phyloP scores from a whole-genome alignment of 2,888 invertebrate genomes.

The Falcaria lacertinaria region DNA sequence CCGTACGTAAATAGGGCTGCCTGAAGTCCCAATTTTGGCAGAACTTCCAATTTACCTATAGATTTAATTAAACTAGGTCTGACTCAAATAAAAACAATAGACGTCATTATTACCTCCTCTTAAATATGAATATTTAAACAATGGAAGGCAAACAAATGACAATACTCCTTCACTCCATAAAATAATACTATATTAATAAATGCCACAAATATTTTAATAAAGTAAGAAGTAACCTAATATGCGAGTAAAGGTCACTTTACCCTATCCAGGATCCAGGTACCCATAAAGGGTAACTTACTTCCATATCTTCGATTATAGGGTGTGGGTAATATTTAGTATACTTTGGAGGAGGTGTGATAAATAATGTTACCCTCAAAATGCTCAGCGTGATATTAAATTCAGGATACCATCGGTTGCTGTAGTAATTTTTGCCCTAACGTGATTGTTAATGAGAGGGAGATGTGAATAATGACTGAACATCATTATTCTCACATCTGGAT shows the following conservation, averaged over 20 bases:
- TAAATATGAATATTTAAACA: too few relatives aligned
- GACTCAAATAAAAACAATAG: not conserved
- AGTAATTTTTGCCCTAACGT: constrained; percentile 22
- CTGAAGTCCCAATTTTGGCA: constrained; percentile 35
- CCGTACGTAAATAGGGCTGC: constrained; percentile 35
- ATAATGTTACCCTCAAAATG: not conserved
- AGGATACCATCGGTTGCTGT: constrained; percentile 16
- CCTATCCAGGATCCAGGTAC: too few relatives aligned
- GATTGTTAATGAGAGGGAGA: constrained; percentile 21
- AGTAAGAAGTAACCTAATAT: too few relatives aligned
- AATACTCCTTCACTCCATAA: too few relatives aligned
- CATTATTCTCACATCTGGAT: constrained; percentile 22
- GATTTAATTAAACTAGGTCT: not conserved
- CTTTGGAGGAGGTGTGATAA: not conserved
- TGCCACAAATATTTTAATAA: too few relatives aligned
- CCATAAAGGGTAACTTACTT: too few relatives aligned
- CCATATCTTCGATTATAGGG: too few relatives aligned
- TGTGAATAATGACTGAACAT: constrained; percentile 19
- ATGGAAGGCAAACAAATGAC: too few relatives aligned
- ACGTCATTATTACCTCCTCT: too few relatives aligned
- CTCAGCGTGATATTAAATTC: not conserved
- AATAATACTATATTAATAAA: too few relatives aligned
- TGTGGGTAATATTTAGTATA: too few relatives aligned
- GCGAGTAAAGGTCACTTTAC: too few relatives aligned
- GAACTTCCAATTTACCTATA: constrained; percentile 33